Evolutionary conservation across 2,888 invertebrate species (phyloP).

Genomic region (Lycaena phlaeas): DNA sequence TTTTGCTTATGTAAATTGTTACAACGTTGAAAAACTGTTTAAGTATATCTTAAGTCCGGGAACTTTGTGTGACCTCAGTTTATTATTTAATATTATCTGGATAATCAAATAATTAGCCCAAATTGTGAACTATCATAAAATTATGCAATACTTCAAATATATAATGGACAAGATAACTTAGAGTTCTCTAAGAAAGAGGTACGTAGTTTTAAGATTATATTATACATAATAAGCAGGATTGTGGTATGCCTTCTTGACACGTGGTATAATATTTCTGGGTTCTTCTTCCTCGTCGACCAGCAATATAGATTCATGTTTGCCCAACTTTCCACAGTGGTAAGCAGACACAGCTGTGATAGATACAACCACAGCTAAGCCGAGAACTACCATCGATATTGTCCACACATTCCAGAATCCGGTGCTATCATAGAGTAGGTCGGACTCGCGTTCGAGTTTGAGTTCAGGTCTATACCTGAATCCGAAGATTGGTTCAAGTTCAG

Average conservation of each 20-base stretch:
- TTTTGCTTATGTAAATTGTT: too few relatives aligned
- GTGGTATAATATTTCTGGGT: constrained; percentile 22
- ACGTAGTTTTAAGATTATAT: too few relatives aligned
- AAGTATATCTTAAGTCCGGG: too few relatives aligned
- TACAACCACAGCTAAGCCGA: constrained; percentile 21
- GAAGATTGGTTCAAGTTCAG: constrained; percentile 28
- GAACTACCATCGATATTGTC: constrained; percentile 25
- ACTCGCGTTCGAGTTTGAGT: constrained; percentile 39
- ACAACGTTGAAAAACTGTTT: too few relatives aligned
- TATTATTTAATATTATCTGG: too few relatives aligned
- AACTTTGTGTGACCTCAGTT: too few relatives aligned
- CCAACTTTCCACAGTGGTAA: constrained; percentile 27
- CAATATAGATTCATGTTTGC: constrained; percentile 10
- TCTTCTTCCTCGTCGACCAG: constrained; percentile 19
- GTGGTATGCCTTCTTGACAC: constrained; percentile 12
- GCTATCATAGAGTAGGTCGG: constrained; percentile 31
- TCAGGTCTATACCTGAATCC: too few relatives aligned
- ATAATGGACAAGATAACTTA: too few relatives aligned
- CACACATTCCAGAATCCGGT: constrained; percentile 24
- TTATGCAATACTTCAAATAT: too few relatives aligned
- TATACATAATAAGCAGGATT: constrained; percentile 6
- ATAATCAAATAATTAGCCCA: too few relatives aligned
- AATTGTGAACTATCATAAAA: too few relatives aligned
- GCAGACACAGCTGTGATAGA: constrained; percentile 22
- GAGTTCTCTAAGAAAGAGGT: too few relatives aligned